Evolutionary conservation across 1,140 invertebrate genomes (phyloP), one percentile per base, ranked within the genome.

Genomic region (Caligus rogercresseyi): DNA sequence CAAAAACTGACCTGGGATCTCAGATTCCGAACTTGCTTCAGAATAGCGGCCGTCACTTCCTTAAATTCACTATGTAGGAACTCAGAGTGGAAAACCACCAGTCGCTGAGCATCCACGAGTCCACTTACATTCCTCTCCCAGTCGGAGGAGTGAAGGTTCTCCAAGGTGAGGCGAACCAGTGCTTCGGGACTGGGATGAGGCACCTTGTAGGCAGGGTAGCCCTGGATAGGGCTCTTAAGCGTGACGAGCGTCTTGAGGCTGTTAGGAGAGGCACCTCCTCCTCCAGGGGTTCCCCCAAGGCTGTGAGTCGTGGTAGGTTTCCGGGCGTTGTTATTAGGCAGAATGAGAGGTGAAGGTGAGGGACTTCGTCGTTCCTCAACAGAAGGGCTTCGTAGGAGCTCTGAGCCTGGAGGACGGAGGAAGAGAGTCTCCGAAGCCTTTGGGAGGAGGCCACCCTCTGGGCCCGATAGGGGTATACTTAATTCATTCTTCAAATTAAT

Each of bases 1-100:
- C 83, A 79, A 65, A 90, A 77, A 0, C 89, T 82, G 0, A 96
- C 91, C 72, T 92, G 87, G 0, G 91, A 94, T 3, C 92, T 77
- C 20, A 95, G 75, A 73, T 90, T 94, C 66, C 75, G 74, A 18
- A 91, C 81, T 66, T 94, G 87, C 56, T 79, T 78, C 0, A 85
- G 79, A 1, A 91, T 70, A 25, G 80, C 75, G 24, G 88, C 74
- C 25, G 82, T 81, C 20, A 87, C 77, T 60, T 76, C 79, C 74
- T 78, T 80, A 65, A 79, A 74, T 67, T 79, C 79, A 16, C 70
- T 68, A 57, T 74, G 74, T 1, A 86, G 64, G 11, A 78, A 69
- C 52, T 43, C 31, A n/a, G 31, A 43, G n/a, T 43, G 31, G 31
- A 11, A 43, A 43, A 43, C 31, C 31, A 43, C 31, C 31, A 43